phyloP scores from a whole-genome alignment of 2,888 invertebrate genomes.

The Embidobia sp. region DNA sequence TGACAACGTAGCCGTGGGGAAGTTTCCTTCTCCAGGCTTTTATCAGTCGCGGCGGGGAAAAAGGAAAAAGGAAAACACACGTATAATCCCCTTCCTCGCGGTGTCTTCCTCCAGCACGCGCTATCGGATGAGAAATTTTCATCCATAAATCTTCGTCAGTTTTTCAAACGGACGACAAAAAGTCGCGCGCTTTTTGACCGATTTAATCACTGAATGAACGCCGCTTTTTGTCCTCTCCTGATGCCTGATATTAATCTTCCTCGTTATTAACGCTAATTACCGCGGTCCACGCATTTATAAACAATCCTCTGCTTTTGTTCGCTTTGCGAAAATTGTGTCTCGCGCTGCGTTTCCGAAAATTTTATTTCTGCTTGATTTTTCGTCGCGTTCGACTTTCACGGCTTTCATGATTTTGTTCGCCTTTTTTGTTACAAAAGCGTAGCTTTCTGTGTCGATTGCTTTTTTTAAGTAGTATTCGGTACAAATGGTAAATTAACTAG shows the following conservation, averaged over 20 bases:
- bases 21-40: constrained; percentile 10
- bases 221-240: constrained; percentile 21
- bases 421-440: too few species aligned
- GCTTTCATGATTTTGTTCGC: too few species aligned
- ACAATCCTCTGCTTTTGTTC: too few species aligned
- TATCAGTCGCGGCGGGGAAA: constrained; percentile 12
- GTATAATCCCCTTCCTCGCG: not conserved
- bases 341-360: too few species aligned
- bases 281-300: not conserved
- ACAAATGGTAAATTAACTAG: too few species aligned
- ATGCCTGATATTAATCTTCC: constrained; percentile 37
- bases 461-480: too few species aligned
- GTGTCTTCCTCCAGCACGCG: too few species aligned
- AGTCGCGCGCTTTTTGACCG: constrained; percentile 46
- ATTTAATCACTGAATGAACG: constrained; percentile 51
- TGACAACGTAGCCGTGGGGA: constrained; percentile 22
- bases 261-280: constrained; percentile 44
- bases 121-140: constrained; percentile 43
- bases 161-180: constrained; percentile 44
- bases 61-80: constrained; percentile 7
- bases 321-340: too few species aligned
- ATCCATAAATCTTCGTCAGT: constrained; percentile 61
- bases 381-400: too few species aligned
- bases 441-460: too few species aligned
- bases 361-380: too few species aligned